These are phyloP conservation scores for Priocnemis perturbator DNA, from an alignment of 2,888 invertebrate genomes.

Conservation along the genomic window DNA sequence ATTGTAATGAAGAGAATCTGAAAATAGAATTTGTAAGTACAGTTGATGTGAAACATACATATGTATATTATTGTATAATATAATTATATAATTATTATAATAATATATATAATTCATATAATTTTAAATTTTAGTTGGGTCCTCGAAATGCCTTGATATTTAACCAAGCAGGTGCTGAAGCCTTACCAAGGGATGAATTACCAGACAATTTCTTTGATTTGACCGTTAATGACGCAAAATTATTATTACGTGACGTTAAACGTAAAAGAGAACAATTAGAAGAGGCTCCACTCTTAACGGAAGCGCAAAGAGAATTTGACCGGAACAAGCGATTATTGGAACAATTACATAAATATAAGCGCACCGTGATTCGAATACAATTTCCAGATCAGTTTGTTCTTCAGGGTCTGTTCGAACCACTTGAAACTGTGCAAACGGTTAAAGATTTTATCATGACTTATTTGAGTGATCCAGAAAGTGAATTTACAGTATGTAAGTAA, in stretches of 20 bases:
- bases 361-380: constrained; percentile 87
- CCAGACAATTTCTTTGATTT: constrained; percentile 94
- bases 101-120: too few relatives aligned
- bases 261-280: constrained; percentile 81
- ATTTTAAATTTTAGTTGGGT: constrained; percentile 79
- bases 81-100: too few relatives aligned
- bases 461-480: constrained; percentile 80
- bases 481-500: constrained; percentile 88
- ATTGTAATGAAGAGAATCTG: constrained; percentile 16
- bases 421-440: constrained; percentile 84
- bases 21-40: constrained; percentile 56
- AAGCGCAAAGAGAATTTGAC: constrained; percentile 79
- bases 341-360: constrained; percentile 83
- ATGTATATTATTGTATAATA: neutral
- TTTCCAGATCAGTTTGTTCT: constrained; percentile 91
- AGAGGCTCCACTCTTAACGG: constrained; percentile 85
- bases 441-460: constrained; percentile 85
- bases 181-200: constrained; percentile 82
- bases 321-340: constrained; percentile 78
- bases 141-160: constrained; percentile 86
- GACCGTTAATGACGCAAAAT: constrained; percentile 87
- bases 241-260: constrained; percentile 85
- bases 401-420: constrained; percentile 89
- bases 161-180: constrained; percentile 78
- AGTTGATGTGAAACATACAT: constrained; percentile 9